Evolutionary conservation across 2,888 invertebrate genomes (phyloP), one percentile per base, ranked within the genome.

Genomic region (Mesorhabditis belari): DNA sequence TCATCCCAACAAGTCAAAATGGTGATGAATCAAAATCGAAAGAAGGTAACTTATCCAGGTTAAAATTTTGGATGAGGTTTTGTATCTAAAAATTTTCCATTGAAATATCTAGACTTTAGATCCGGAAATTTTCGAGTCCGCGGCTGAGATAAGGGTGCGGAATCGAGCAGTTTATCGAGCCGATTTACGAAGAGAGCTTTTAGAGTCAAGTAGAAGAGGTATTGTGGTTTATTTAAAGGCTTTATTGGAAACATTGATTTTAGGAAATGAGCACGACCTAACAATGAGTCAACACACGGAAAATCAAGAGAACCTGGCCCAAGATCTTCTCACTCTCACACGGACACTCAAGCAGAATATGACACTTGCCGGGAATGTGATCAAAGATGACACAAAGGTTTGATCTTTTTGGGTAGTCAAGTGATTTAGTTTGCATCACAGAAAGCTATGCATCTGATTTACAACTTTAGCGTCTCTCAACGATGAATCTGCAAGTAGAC

Each of bases 311-410:
- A 90, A 90, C 81, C 88, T 95, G 25, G 91, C 94, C 0, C 90
- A 92, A 75, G 92, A 94, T 77, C 92, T 96, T 90, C 85, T 95
- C n/a, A 84, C 87, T 61, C 85, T 94, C 73, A 90, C 93, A 0
- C 87, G 87, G 75, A 91, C 87, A 77, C 86, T 96, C 60, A 92
- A 91, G 81, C 91, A 92, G 78, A 93, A 94, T 82, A 90, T 91
- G 0, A 86, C 88, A 76, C 87, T 90, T 44, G 93, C 95, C 2
- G 90, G 90, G 80, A 88, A 87, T 68, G 91, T 95, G 68, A 92
- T 96, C 28, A 88, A 87, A 81, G 89, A 88, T 70, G 95, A 96
- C 81, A 90, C 89, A 3, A 89, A 90, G 85, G 89, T 89, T 81
- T 35, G 44, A n/a, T n/a, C 12, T 35, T 35, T 35, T 9, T 9